Evolutionary conservation across 2,797 vertebrate species (phyloP), one percentile per base, ranked within the genome.

Genomic region (Chelon auratus): DNA sequence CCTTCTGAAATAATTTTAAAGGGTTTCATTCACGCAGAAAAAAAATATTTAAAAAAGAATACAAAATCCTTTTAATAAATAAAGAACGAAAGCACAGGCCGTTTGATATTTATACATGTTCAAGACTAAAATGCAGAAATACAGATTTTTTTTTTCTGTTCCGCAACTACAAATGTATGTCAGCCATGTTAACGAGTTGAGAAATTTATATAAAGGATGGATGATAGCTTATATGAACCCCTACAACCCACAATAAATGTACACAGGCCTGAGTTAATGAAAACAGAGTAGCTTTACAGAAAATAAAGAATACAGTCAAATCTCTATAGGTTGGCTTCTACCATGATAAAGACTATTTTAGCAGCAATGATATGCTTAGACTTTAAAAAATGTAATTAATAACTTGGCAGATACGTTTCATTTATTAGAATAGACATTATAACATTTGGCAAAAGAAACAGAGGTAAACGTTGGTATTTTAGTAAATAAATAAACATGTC

Each of bases 401-500:
- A 77, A 70, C 59, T 12, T 78, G 39, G 37, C 33, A 48, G 24
- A 55, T 57, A 6, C 39, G 36, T 18, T 66, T 17, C 20, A 68
- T 7, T 4, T 3, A 66, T 52, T 26, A 18, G 55, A 20, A 24
- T 71, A 36, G 20, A 66, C 48, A 1, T 24, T 50, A 0, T 45
- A 45, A 13, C 62, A 82, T 79, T 79, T 81, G 72, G 72, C 76
- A 81, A 53, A 67, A 72, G 20, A 4, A 53, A 48, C 4, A 62
- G 59, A 90, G 33, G 77, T 81, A 85, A 85, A 79, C n/a, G 39
- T 61, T 0, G 45, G 58, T 61, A 37, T 42, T 39, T 26, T 58
- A 71, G 24, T 68, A 53, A 75, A 47, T 47, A 68, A 80, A 83
- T 87, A 82, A 89, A 70, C 43, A 77, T 77, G 9, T 70, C 40